Conservation (phyloP, 2,113 vertebrate species). For the Tichodroma muraria region DNA sequence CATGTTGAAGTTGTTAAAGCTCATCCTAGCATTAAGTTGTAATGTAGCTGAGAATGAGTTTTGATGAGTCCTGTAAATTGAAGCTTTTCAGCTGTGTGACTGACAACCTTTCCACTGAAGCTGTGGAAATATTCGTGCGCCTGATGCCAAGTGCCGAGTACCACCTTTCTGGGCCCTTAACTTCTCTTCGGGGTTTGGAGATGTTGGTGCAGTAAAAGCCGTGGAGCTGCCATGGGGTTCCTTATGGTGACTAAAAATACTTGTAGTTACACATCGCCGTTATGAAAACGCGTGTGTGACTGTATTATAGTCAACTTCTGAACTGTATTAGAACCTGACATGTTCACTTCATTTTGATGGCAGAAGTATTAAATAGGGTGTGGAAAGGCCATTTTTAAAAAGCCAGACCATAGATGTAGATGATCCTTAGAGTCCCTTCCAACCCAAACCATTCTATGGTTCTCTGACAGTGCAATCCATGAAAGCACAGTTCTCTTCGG, state of each 20-base stretch:
- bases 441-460: neutral
- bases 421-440: neutral
- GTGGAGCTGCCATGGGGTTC: neutral
- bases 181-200: neutral
- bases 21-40: neutral
- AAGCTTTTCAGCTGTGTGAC: neutral
- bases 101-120: neutral
- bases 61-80: neutral
- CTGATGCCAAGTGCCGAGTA: neutral
- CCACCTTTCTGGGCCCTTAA: neutral
- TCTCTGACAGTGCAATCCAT: neutral
- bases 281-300: conserved; percentile 23
- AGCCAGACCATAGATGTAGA: neutral
- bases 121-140: neutral
- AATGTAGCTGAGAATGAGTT: neutral
- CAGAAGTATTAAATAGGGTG: neutral
- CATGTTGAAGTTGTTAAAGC: neutral
- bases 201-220: neutral
- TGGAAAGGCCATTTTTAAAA: neutral
- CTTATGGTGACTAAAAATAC: neutral
- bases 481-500: neutral
- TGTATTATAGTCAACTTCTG: neutral
- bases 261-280: neutral
- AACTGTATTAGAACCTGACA: neutral
- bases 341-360: neutral